Evolutionary conservation across 2,797 vertebrate genomes (phyloP).

Genomic region (Helarctos malayanus): DNA sequence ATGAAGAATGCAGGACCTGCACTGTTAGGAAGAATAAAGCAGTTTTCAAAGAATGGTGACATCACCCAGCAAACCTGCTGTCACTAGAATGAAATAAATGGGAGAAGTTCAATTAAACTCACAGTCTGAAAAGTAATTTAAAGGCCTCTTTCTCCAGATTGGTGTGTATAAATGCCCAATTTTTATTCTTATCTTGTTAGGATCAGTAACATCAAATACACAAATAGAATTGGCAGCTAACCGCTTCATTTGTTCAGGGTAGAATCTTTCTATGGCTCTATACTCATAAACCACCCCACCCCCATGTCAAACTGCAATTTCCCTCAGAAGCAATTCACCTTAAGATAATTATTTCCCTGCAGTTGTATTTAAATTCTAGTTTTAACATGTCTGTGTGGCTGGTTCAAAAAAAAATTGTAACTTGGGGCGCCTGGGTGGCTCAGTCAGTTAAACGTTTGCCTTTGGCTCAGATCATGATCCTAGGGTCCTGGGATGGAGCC

Average conservation of each 20-base stretch:
- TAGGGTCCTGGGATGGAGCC: no score
- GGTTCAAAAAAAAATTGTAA: conserved; percentile 14
- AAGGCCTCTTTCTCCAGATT: conserved; percentile 54
- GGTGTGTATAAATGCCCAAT: conserved; percentile 37
- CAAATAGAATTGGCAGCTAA: conserved; percentile 41
- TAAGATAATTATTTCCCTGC: conserved; percentile 63
- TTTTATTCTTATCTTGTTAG: conserved; percentile 57
- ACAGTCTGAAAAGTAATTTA: conserved; percentile 63
- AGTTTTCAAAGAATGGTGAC: conserved; percentile 67
- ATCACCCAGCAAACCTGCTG: conserved; percentile 54
- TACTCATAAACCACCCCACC: background rate
- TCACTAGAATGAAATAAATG: conserved; percentile 68
- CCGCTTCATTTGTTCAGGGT: background rate
- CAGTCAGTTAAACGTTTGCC: no score
- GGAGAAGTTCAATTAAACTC: conserved; percentile 47
- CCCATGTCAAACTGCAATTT: background rate
- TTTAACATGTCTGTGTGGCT: conserved; percentile 34
- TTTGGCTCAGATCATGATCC: no score
- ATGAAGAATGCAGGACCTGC: background rate
- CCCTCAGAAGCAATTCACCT: conserved; percentile 55
- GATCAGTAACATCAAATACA: background rate
- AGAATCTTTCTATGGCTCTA: background rate
- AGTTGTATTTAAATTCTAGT: conserved; percentile 44
- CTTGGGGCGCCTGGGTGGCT: no score
- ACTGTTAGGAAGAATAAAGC: conserved; percentile 52